These are phyloP conservation scores for Tricholauxania praeusta DNA, from an alignment of 2,888 invertebrate species.

Conservation along the genomic window DNA sequence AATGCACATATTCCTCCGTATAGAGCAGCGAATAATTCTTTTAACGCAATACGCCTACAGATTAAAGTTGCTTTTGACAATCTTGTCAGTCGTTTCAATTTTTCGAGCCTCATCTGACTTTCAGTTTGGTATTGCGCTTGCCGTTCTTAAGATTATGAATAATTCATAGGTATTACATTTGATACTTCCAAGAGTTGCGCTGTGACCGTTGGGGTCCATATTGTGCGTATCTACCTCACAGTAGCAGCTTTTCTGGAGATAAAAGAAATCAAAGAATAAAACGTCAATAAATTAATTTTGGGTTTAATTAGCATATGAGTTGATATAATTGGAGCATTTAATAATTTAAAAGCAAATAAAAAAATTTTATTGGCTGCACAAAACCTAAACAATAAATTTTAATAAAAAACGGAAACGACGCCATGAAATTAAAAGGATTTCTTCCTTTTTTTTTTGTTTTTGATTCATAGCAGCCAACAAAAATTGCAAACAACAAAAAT, in stretches of 20 bases:
- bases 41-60: too few relatives aligned
- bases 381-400: too few relatives aligned
- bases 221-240: background rate
- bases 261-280: background rate
- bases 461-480: background rate
- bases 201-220: background rate
- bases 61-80: too few relatives aligned
- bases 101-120: too few relatives aligned
- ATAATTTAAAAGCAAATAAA: too few relatives aligned
- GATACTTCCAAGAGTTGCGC: background rate
- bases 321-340: background rate
- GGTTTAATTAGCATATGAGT: background rate
- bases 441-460: background rate
- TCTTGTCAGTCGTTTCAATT: too few relatives aligned
- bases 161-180: too few relatives aligned
- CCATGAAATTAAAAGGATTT: constrained; percentile 24
- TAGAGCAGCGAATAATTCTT: too few relatives aligned
- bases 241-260: background rate
- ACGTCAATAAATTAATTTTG: background rate
- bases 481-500: background rate
- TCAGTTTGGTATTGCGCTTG: too few relatives aligned
- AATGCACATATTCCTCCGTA: too few relatives aligned
- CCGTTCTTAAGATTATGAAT: too few relatives aligned
- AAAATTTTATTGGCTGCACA: too few relatives aligned
- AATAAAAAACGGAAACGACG: constrained; percentile 13